Conservation (phyloP, 1,140 invertebrate species). For the Sinella curviseta region DNA sequence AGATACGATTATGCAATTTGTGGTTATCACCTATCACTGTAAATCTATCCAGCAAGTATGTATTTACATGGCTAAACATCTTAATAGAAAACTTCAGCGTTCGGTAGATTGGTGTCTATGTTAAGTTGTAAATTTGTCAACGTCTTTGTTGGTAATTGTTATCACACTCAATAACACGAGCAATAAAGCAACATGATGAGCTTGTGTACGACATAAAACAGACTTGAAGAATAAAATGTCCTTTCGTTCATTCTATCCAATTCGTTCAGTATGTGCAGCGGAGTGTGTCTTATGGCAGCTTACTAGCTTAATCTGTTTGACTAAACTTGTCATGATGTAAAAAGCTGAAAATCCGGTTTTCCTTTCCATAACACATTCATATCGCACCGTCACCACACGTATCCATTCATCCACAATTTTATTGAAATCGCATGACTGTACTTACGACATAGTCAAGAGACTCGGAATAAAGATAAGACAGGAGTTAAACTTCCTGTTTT, state of each 20-base stretch:
- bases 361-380: not conserved
- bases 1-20: too few relatives aligned
- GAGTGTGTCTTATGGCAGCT: conserved; percentile 8
- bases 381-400: not conserved
- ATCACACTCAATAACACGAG: not conserved
- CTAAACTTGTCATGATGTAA: not conserved
- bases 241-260: not conserved
- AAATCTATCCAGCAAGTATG: not conserved
- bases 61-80: not conserved
- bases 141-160: too few relatives aligned
- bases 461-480: too few relatives aligned
- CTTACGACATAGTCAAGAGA: too few relatives aligned
- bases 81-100: not conserved
- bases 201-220: not conserved
- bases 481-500: conserved; percentile 3
- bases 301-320: not conserved
- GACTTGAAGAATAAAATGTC: not conserved
- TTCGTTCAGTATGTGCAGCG: not conserved
- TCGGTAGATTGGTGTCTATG: not conserved
- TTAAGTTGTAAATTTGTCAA: not conserved
- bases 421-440: too few relatives aligned
- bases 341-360: conserved; percentile 24
- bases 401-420: too few relatives aligned
- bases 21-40: not conserved
- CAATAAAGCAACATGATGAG: not conserved